These are phyloP conservation scores for Trinectes maculatus DNA, from an alignment of 2,113 vertebrate genomes.

Conservation along the genomic window DNA sequence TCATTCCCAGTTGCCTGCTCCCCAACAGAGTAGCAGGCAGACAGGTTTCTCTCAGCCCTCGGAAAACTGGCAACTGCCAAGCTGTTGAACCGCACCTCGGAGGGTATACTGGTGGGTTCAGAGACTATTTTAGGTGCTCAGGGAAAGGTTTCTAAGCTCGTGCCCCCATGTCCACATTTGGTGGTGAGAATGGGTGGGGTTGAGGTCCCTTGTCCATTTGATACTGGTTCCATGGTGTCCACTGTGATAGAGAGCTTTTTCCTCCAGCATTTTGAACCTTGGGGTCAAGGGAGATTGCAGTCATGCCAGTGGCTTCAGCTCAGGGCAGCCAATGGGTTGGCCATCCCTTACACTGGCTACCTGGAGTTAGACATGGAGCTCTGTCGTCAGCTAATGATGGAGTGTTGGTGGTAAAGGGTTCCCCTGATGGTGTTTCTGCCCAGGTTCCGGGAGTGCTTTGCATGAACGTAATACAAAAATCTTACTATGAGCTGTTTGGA, in stretches of 20 bases:
- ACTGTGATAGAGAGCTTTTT: not conserved
- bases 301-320: conserved; percentile 9
- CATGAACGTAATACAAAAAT: not conserved
- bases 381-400: not conserved
- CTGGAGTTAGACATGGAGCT: not conserved
- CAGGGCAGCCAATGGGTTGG: not conserved
- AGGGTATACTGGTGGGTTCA: too few species aligned
- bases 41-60: too few species aligned
- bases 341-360: conserved; percentile 3
- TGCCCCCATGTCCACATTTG: not conserved
- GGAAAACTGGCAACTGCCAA: too few species aligned
- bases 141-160: too few species aligned
- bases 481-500: not conserved
- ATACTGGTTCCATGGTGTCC: conserved; percentile 49
- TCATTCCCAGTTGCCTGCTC: too few species aligned
- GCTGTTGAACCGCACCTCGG: too few species aligned
- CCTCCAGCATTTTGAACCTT: not conserved
- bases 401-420: not conserved
- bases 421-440: not conserved
- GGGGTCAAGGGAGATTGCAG: not conserved
- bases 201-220: not conserved
- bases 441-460: not conserved
- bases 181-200: not conserved
- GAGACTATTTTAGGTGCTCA: too few species aligned
- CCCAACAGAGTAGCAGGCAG: too few species aligned